phyloP scores from a whole-genome alignment of 2,113 vertebrate genomes.

The Solea solea region DNA sequence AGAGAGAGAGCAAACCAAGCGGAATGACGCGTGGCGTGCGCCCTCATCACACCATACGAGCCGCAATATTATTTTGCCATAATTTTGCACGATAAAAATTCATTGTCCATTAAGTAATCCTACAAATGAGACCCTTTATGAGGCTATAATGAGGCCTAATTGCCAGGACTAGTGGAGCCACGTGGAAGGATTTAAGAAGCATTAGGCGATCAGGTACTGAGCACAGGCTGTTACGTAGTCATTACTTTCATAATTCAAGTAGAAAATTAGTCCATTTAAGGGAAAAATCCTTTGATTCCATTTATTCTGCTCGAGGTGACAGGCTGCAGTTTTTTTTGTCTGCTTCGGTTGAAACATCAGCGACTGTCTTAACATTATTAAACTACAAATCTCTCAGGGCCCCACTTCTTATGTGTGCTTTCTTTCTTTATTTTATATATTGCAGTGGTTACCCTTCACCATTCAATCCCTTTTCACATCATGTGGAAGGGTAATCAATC shows the following conservation, averaged over 20 bases:
- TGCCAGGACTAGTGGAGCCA: slow-evolving; percentile 95
- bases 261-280: slow-evolving; percentile 99
- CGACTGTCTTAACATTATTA: background rate
- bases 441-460: slow-evolving; percentile 58
- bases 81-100: slow-evolving; percentile 98
- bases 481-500: slow-evolving; percentile 73
- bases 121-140: slow-evolving; percentile 97
- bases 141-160: slow-evolving; percentile 99
- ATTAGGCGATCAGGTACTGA: slow-evolving; percentile 98
- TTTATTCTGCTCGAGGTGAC: slow-evolving; percentile 88
- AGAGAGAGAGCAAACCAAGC: slow-evolving; percentile 77
- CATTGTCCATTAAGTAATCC: slow-evolving; percentile 99
- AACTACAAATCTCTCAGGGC: slow-evolving; percentile 29
- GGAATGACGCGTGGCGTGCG: slow-evolving; percentile 87
- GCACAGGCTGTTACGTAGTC: slow-evolving; percentile 98
- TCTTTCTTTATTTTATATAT: slow-evolving; percentile 51
- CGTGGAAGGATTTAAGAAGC: slow-evolving; percentile 99
- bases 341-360: slow-evolving; percentile 81
- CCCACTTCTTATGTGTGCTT: slow-evolving; percentile 18
- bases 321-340: slow-evolving; percentile 83
- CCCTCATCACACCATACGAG: slow-evolving; percentile 83
- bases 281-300: slow-evolving; percentile 91
- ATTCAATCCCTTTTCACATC: slow-evolving; percentile 67
- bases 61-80: slow-evolving; percentile 88
- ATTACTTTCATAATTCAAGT: slow-evolving; percentile 99